phyloP scores from a whole-genome alignment of 1,140 invertebrate genomes.

The Drosophila simulans region DNA sequence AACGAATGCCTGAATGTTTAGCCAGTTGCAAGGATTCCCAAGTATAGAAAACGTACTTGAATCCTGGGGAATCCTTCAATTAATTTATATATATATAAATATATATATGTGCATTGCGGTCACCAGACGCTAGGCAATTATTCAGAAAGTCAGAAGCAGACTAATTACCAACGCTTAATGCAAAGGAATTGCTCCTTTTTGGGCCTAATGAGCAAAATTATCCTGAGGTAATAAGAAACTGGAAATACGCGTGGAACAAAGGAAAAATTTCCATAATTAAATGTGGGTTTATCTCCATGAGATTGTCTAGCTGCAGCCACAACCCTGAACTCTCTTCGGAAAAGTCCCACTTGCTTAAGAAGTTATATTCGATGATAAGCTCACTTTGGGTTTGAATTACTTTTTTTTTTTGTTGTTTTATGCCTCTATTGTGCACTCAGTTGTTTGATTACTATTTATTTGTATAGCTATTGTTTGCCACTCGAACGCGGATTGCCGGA shows the following conservation, averaged over 20 bases:
- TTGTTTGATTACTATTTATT: slow-evolving; percentile 18
- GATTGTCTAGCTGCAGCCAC: slow-evolving; percentile 11
- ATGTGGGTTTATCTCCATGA: slow-evolving; percentile 16
- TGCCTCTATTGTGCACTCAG: slow-evolving; percentile 2
- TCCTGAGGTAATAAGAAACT: slow-evolving; percentile 38
- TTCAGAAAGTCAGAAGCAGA: slow-evolving; percentile 20
- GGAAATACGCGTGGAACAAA: slow-evolving; percentile 29
- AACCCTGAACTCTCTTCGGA: slow-evolving; percentile 33
- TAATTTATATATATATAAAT: slow-evolving; percentile 3
- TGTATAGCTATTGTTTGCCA: slow-evolving; percentile 32
- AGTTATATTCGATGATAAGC: slow-evolving; percentile 3
- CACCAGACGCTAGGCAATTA: slow-evolving; percentile 45
- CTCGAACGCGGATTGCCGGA: slow-evolving; percentile 23
- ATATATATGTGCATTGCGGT: slow-evolving; percentile 4
- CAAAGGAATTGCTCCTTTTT: slow-evolving; percentile 21
- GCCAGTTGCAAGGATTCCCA: slow-evolving; percentile 15
- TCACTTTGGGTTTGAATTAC: slow-evolving; percentile 34
- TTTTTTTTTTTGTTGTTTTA: not conserved
- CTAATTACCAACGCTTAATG: slow-evolving; percentile 39
- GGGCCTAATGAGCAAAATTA: slow-evolving; percentile 35
- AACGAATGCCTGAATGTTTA: slow-evolving; percentile 25
- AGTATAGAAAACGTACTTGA: not conserved
- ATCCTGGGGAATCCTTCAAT: slow-evolving; percentile 21
- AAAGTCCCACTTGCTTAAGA: not conserved
- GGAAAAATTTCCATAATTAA: slow-evolving; percentile 47